Percentiles rank a stretch among this genome's conserved stretches.
phyloP scores from a whole-genome alignment of 2,888 invertebrate genomes.

The Pandemis cinnamomeana region DNA sequence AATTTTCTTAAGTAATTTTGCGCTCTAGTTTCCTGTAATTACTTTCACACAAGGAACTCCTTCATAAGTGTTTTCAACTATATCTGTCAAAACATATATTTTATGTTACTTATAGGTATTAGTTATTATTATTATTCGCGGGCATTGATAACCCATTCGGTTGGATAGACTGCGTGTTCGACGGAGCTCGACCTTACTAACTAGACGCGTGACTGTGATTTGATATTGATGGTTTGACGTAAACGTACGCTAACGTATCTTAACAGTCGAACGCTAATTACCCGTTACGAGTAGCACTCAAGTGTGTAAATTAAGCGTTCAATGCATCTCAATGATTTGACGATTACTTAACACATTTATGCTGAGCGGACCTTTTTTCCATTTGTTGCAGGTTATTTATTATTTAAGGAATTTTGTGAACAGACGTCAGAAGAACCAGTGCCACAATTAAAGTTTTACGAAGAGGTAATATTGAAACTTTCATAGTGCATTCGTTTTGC shows the following conservation, averaged over 20 bases:
- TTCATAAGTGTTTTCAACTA: too few relatives aligned
- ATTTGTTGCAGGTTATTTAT: slow-evolving; percentile 94
- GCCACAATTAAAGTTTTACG: slow-evolving; percentile 99
- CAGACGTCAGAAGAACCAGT: slow-evolving; percentile 97
- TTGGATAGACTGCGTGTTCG: background rate
- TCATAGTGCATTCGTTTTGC: slow-evolving; percentile 8
- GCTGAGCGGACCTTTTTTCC: slow-evolving; percentile 45
- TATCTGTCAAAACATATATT: too few relatives aligned
- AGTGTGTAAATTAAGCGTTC: slow-evolving; percentile 21
- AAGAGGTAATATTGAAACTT: slow-evolving; percentile 90
- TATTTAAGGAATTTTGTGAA: slow-evolving; percentile 99
- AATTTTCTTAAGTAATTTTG: background rate
- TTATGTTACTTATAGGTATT: too few relatives aligned
- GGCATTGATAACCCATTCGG: background rate
- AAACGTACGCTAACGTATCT: slow-evolving; percentile 28
- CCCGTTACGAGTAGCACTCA: slow-evolving; percentile 23
- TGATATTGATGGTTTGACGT: slow-evolving; percentile 24
- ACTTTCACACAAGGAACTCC: too few relatives aligned
- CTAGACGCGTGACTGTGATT: slow-evolving; percentile 2
- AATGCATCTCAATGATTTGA: slow-evolving; percentile 28
- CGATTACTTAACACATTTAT: slow-evolving; percentile 27
- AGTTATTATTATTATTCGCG: too few relatives aligned
- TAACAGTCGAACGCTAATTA: slow-evolving; percentile 30
- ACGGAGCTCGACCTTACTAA: background rate
- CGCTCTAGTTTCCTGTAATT: too few relatives aligned